Conservation (phyloP, 2,797 vertebrate genomes). For the Pseudocheirus occidentalis region DNA sequence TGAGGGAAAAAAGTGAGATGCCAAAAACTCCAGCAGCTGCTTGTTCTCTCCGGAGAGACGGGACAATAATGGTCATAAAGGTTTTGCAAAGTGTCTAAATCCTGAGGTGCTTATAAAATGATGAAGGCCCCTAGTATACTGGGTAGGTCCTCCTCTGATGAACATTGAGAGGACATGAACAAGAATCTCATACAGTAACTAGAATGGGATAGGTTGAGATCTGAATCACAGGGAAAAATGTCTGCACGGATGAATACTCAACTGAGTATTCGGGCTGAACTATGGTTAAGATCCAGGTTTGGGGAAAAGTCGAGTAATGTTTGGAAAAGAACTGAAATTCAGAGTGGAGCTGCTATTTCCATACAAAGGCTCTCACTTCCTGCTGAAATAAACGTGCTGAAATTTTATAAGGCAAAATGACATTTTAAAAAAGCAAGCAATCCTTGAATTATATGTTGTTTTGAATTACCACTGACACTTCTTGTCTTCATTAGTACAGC, state of each 20-base stretch:
- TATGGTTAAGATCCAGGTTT: slow-evolving; percentile 43
- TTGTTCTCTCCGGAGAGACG: slow-evolving; percentile 33
- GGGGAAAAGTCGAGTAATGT: neutral
- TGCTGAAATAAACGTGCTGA: slow-evolving; percentile 11
- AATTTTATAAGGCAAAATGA: slow-evolving; percentile 38
- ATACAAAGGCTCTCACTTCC: slow-evolving; percentile 19
- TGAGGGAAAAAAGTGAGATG: slow-evolving; percentile 30
- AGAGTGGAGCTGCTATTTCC: slow-evolving; percentile 35
- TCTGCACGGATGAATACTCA: neutral
- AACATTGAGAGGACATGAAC: slow-evolving; percentile 21
- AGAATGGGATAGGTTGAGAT: neutral
- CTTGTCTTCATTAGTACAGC: neutral
- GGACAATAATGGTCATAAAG: slow-evolving; percentile 22
- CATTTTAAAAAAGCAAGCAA: neutral
- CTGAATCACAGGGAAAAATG: neutral
- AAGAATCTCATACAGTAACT: neutral
- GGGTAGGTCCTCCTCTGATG: neutral
- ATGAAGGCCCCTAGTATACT: neutral
- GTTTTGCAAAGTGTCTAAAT: slow-evolving; percentile 10
- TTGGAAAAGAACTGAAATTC: slow-evolving; percentile 33
- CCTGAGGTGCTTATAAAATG: neutral
- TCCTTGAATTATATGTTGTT: neutral
- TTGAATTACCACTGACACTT: neutral
- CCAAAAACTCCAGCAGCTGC: neutral
- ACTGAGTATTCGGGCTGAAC: slow-evolving; percentile 47